Evolutionary conservation across 2,113 vertebrate species (phyloP).

Genomic region (Grus americana): DNA sequence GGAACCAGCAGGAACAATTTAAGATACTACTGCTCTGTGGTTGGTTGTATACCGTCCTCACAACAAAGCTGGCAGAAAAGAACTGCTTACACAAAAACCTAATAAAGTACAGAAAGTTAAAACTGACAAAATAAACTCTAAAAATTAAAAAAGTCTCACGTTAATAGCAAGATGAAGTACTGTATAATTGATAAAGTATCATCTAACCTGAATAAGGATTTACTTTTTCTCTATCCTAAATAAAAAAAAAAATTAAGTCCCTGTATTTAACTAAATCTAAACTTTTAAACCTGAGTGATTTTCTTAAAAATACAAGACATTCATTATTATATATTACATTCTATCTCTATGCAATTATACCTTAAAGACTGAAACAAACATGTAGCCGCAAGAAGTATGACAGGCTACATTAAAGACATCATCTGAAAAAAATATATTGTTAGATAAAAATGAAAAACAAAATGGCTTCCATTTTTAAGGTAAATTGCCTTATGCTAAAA

Average conservation of each 20-base stretch:
- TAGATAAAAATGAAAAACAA: neutral
- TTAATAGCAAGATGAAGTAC: neutral
- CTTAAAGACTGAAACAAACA: conserved; percentile 33
- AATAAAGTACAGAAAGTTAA: neutral
- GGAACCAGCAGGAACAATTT: neutral
- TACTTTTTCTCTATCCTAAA: neutral
- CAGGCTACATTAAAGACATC: conserved; percentile 15
- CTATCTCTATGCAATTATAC: conserved; percentile 29
- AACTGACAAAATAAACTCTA: neutral
- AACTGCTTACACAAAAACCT: neutral
- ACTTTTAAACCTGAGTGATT: conserved; percentile 43
- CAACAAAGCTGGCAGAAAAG: neutral
- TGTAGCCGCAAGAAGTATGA: neutral
- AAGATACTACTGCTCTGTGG: neutral
- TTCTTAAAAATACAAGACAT: conserved; percentile 60
- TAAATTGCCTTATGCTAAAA: neutral
- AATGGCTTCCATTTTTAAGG: neutral
- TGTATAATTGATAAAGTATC: neutral
- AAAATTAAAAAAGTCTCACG: neutral
- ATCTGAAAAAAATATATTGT: neutral
- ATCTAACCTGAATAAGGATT: conserved; percentile 26
- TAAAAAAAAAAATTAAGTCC: neutral
- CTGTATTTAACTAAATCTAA: neutral
- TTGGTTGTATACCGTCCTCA: neutral
- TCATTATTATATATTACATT: conserved; percentile 49